Percentiles rank a stretch among this genome's conserved stretches.
phyloP scores from a whole-genome alignment of 2,888 invertebrate species.

The Harpalus rubripes region DNA sequence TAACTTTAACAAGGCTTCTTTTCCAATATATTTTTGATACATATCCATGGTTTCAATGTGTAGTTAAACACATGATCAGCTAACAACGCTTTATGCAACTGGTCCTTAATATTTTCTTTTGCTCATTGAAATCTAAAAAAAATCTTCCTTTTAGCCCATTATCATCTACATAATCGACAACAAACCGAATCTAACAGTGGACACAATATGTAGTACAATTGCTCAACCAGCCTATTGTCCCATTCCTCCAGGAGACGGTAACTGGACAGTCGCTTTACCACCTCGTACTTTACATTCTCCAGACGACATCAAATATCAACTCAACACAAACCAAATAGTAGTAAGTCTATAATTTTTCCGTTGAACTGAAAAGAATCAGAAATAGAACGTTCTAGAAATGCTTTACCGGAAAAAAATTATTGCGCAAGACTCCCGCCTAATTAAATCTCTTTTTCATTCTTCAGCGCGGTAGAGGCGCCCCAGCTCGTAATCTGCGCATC shows the following conservation, averaged over 20 bases:
- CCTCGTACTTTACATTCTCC: constrained; percentile 15
- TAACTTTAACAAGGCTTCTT: too few species aligned
- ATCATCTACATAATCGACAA: constrained; percentile 81
- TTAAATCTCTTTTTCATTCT: background rate
- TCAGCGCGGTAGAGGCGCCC: constrained; percentile 75
- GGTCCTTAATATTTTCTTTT: too few species aligned
- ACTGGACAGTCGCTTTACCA: constrained; percentile 73
- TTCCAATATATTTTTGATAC: too few species aligned
- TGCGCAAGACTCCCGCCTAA: too few species aligned
- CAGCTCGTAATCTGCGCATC: constrained; percentile 80
- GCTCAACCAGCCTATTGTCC: constrained; percentile 77
- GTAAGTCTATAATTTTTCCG: background rate
- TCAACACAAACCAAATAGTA: constrained; percentile 29
- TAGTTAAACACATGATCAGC: too few species aligned
- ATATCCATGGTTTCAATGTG: too few species aligned
- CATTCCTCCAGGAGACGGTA: constrained; percentile 71
- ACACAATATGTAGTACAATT: constrained; percentile 80
- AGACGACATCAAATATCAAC: background rate
- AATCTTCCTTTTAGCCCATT: constrained; percentile 79
- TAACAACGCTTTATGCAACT: too few species aligned
- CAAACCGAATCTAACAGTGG: constrained; percentile 78
- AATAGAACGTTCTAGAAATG: too few species aligned
- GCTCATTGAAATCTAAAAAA: background rate
- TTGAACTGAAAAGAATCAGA: too few species aligned
- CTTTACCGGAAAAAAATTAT: too few species aligned